phyloP scores from a whole-genome alignment of 2,113 vertebrate genomes.

The Eolophus roseicapilla region DNA sequence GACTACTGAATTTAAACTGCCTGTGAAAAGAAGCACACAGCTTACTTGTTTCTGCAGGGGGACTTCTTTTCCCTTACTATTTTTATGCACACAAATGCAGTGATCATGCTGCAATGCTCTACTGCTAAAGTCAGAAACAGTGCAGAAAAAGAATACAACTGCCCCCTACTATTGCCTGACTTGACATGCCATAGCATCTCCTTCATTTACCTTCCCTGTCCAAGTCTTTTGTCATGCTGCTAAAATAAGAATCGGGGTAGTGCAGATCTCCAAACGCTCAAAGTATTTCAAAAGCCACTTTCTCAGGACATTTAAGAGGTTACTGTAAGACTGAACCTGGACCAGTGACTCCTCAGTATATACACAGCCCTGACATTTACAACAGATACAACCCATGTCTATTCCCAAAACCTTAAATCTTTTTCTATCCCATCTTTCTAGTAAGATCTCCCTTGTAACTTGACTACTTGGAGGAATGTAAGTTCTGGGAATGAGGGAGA shows the following conservation, averaged over 20 bases:
- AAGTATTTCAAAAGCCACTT: not conserved
- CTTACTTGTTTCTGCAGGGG: not conserved
- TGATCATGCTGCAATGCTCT: not conserved
- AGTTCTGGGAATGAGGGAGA: not conserved
- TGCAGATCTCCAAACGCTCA: not conserved
- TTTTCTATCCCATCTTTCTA: not conserved
- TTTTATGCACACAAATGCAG: not conserved
- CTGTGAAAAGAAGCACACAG: not conserved
- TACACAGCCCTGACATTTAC: not conserved
- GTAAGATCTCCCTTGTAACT: not conserved
- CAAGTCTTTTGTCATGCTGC: not conserved
- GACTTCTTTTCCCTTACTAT: not conserved
- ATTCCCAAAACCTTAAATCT: not conserved
- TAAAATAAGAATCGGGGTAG: not conserved
- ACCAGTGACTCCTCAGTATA: not conserved
- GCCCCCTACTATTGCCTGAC: not conserved
- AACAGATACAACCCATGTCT: not conserved
- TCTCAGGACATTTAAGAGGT: not conserved
- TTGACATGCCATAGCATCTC: not conserved
- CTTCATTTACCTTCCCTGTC: not conserved
- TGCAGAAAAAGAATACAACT: not conserved
- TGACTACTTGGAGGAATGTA: not conserved
- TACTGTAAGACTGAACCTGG: not conserved
- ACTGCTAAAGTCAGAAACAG: not conserved
- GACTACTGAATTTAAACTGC: not conserved